These are phyloP conservation scores for Lumbricus terrestris DNA, from an alignment of 2,888 invertebrate genomes.

Conservation along the genomic window DNA sequence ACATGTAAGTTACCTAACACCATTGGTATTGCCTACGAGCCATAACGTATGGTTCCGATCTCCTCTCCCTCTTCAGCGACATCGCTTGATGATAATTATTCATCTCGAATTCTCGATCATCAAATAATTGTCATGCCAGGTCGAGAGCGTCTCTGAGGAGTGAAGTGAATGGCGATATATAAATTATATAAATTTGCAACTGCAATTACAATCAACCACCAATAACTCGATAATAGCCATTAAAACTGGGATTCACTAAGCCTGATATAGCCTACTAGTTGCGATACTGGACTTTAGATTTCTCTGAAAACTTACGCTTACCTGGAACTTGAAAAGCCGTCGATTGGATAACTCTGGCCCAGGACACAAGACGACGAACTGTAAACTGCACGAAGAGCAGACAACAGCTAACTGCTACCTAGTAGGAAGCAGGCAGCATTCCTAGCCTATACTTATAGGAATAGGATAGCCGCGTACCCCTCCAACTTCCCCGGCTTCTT, in stretches of 20 bases:
- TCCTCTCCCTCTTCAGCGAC: too few relatives aligned
- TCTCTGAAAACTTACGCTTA: background rate
- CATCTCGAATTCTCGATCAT: too few relatives aligned
- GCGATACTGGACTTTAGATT: background rate
- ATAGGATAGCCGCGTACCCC: background rate
- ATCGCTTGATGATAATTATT: too few relatives aligned
- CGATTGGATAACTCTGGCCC: background rate
- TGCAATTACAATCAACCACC: background rate
- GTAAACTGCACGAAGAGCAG: background rate
- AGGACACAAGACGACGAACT: background rate
- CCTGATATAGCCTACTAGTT: too few relatives aligned
- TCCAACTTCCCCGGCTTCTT: background rate
- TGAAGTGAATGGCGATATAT: too few relatives aligned
- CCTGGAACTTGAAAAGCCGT: background rate
- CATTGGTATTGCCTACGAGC: too few relatives aligned
- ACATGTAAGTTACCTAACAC: too few relatives aligned
- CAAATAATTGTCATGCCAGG: too few relatives aligned
- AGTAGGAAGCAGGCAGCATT: constrained; percentile 10
- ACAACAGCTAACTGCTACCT: background rate
- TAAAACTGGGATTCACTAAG: background rate
- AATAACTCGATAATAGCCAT: background rate
- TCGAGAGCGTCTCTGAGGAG: too few relatives aligned
- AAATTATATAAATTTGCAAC: too few relatives aligned
- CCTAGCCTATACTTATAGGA: background rate
- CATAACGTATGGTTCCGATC: too few relatives aligned